Evolutionary conservation across 2,113 vertebrate genomes (phyloP).

Genomic region (Lonchura striata): DNA sequence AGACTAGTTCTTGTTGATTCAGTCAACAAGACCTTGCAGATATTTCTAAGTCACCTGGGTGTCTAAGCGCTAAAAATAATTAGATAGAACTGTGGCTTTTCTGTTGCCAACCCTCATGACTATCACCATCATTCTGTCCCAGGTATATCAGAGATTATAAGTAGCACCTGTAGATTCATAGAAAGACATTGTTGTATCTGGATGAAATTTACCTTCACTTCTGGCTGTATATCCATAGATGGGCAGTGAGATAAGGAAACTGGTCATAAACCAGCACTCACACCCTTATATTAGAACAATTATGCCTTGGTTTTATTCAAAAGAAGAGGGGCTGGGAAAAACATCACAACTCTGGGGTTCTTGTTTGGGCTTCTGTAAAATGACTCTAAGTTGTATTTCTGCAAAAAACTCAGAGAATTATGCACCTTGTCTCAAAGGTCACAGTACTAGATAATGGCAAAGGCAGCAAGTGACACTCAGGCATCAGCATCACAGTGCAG

Average conservation of each 20-base stretch:
- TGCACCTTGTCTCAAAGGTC: fast-evolving
- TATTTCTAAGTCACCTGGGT: background rate
- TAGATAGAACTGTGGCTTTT: background rate
- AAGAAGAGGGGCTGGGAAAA: background rate
- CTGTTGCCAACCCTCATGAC: background rate
- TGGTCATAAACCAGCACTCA: fast-evolving
- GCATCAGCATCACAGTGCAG: background rate
- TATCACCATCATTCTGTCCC: background rate
- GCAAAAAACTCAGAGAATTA: background rate
- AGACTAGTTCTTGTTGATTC: background rate
- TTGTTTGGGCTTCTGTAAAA: background rate
- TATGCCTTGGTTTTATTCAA: background rate
- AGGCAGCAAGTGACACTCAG: background rate
- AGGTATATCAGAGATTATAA: background rate
- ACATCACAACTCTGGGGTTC: background rate
- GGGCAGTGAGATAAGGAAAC: background rate
- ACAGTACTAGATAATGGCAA: fast-evolving
- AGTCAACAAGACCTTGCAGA: background rate
- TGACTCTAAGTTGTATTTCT: background rate
- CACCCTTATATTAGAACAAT: background rate
- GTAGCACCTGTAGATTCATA: background rate
- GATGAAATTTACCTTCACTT: background rate
- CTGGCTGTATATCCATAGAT: background rate
- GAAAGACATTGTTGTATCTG: background rate
- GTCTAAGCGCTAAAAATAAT: background rate